Evolutionary conservation across 2,888 invertebrate species (phyloP), one percentile per base, ranked within the genome.

Genomic region (Plemyria rubiginata): DNA sequence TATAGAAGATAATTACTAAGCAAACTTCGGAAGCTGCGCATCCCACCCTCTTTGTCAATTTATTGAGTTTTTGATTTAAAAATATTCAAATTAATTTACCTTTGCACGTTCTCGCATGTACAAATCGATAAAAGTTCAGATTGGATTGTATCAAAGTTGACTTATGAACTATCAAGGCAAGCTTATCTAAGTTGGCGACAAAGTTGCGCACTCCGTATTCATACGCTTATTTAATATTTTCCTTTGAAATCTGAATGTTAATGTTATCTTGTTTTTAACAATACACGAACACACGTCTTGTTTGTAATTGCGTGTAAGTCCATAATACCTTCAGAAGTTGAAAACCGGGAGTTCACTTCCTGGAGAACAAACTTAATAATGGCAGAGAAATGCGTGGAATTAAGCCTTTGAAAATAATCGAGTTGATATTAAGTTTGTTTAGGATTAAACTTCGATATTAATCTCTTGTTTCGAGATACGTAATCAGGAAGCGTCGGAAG

Each of bases 261-360:
- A 46, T 43, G 49, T 15, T 52, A 52, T 53, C 43, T 59, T 59
- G 51, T 51, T 58, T 51, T 58, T 51, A 16, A 56, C 40, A 56
- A 56, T 11, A 56, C 11, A 49, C 13, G 22, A 48, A 46, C 46
- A 46, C 41, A 45, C 45, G 16, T 45, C 16, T 16, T 9, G 22
- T 41, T n/a, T 60, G 41, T 60, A 50, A 46, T 41, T 54, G 32
- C 45, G 51, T 36, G 15, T 49, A 48, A 48, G 48, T 48, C 48
- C 48, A 16, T 45, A 60, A 49, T 49, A 54, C 53, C 38, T 40
- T 41, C 46, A 48, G n/a, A 60, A 60, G 53, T 60, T 54, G 28
- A 50, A 5, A 22, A 2, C 40, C 8, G 16, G 15, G 48, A 54
- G 16, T 41, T 40, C 40, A 28, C 15, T 59, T 53, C 40, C 49